phyloP scores from a whole-genome alignment of 2,797 vertebrate species.

The Mormyrops boulengeri region DNA sequence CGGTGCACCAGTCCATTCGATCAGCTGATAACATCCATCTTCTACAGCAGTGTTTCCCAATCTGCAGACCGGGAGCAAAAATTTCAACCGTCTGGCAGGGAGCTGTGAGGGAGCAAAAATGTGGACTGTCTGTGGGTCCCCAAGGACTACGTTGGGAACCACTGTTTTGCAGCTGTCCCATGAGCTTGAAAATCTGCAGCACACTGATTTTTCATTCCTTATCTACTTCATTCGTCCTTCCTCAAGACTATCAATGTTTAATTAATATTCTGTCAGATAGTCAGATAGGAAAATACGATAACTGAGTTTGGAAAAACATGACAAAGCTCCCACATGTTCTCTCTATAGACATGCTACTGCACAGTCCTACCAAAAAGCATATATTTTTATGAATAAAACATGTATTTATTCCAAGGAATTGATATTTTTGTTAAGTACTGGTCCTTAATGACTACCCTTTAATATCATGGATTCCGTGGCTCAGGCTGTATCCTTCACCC shows the following conservation, averaged over 20 bases:
- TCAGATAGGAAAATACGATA: neutral
- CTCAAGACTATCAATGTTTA: neutral
- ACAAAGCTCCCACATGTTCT: neutral
- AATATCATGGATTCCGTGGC: neutral
- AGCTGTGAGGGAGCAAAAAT: neutral
- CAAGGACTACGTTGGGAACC: neutral
- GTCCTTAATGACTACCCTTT: neutral
- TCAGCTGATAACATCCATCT: neutral
- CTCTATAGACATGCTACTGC: neutral
- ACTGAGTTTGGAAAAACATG: neutral
- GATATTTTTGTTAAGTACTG: neutral
- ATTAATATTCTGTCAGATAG: neutral
- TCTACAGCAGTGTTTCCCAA: neutral
- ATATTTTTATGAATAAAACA: constrained; percentile 4
- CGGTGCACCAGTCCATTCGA: neutral
- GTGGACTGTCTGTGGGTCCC: neutral
- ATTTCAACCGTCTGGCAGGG: neutral
- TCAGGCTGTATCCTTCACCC: neutral
- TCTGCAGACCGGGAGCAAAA: neutral
- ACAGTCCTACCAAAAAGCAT: neutral
- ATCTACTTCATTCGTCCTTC: neutral
- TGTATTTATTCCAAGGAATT: neutral
- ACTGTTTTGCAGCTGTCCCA: neutral
- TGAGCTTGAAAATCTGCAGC: neutral
- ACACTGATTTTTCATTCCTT: neutral